Conservation (phyloP, 2,113 vertebrate species). For the Psilopsiagon aymara region DNA sequence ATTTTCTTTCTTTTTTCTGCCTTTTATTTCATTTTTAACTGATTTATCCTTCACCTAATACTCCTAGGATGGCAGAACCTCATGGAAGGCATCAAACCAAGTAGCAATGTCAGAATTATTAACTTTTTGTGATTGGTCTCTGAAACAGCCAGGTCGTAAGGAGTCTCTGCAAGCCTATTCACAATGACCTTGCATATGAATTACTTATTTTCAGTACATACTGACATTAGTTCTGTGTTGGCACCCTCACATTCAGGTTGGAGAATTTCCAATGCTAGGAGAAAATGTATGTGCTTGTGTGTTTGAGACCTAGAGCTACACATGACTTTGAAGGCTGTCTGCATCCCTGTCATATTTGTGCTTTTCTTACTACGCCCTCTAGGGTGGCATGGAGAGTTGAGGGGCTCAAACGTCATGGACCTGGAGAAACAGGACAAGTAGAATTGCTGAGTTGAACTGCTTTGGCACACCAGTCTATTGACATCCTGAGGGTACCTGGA, state of each 20-base stretch:
- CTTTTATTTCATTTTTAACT: not conserved
- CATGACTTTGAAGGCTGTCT: not conserved
- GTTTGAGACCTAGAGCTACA: not conserved
- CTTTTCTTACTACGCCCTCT: not conserved
- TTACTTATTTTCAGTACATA: not conserved
- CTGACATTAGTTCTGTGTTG: not conserved
- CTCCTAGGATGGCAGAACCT: not conserved
- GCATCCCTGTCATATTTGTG: not conserved
- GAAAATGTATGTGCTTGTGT: not conserved
- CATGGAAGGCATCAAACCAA: not conserved
- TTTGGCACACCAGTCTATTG: not conserved
- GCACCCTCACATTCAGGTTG: not conserved
- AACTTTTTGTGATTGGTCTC: not conserved
- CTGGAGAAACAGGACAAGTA: not conserved
- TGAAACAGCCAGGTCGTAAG: not conserved
- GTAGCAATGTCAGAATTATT: not conserved
- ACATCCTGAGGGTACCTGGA: not conserved
- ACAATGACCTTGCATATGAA: not conserved
- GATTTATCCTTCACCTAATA: not conserved
- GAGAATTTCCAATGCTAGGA: not conserved
- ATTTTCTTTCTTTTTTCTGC: not conserved
- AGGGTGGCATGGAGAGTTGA: not conserved
- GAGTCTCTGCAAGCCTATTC: not conserved
- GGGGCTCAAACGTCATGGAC: not conserved
- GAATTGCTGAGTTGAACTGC: not conserved